Conservation (phyloP, 2,797 vertebrate species). For the Poeciliopsis paucimaculata region DNA sequence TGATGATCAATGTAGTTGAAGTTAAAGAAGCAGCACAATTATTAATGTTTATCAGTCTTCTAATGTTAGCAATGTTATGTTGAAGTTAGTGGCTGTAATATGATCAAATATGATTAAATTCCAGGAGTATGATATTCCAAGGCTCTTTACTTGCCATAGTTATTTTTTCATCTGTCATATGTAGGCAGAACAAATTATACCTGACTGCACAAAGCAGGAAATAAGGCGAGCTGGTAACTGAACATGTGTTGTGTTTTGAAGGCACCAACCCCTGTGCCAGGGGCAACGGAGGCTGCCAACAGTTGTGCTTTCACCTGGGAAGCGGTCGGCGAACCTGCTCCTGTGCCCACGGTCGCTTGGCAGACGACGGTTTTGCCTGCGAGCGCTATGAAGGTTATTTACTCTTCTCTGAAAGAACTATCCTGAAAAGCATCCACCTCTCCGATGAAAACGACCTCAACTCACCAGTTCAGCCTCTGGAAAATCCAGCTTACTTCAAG, state of each 20-base stretch:
- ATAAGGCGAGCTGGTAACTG: conserved; percentile 15
- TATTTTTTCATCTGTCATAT: conserved; percentile 3
- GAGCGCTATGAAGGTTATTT: conserved; percentile 94
- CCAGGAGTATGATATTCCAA: background rate
- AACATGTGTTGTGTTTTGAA: conserved; percentile 61
- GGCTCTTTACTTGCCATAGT: background rate
- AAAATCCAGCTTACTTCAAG: conserved; percentile 93
- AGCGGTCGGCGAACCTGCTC: conserved; percentile 86
- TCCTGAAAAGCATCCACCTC: conserved; percentile 96
- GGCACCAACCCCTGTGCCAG: conserved; percentile 93
- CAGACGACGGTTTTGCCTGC: conserved; percentile 90
- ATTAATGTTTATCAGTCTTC: background rate
- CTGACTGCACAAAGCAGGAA: conserved; percentile 1
- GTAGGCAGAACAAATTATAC: conserved; percentile 11
- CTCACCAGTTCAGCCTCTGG: conserved; percentile 92
- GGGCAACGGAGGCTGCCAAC: conserved; percentile 94
- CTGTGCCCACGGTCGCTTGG: conserved; percentile 94
- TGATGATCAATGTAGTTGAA: no score
- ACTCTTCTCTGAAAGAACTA: conserved; percentile 94
- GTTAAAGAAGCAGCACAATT: no score
- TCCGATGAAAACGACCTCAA: conserved; percentile 96
- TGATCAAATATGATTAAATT: background rate
- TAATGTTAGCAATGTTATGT: no score
- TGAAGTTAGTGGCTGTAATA: background rate
- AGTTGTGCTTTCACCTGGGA: conserved; percentile 95